Evolutionary conservation across 2,113 vertebrate genomes (phyloP).

Genomic region (Murina feae): DNA sequence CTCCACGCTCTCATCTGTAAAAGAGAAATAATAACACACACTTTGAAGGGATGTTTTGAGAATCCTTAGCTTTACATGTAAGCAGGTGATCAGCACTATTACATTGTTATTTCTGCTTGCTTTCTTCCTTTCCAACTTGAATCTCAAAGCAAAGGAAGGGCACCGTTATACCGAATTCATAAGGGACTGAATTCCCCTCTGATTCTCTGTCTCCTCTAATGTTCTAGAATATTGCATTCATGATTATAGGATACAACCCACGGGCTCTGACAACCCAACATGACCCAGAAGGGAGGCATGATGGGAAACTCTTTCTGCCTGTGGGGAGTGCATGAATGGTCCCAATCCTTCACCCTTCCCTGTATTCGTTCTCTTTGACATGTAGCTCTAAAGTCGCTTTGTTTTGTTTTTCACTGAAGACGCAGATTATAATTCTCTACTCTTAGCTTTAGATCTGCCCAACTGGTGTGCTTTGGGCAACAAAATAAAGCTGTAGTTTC

Average conservation of each 20-base stretch:
- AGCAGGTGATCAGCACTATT: not conserved
- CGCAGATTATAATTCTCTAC: not conserved
- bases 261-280: not conserved
- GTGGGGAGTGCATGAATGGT: accelerated
- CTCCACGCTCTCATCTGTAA: constrained; percentile 11
- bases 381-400: not conserved
- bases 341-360: not conserved
- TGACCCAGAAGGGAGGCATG: not conserved
- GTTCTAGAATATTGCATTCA: not conserved
- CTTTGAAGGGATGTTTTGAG: not conserved
- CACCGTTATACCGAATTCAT: not conserved
- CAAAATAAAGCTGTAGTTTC: not conserved
- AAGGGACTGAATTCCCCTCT: not conserved
- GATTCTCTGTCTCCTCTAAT: not conserved
- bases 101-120: not conserved
- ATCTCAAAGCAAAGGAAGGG: not conserved
- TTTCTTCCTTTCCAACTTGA: not conserved
- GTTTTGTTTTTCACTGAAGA: not conserved
- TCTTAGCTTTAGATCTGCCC: not conserved
- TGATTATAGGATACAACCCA: not conserved
- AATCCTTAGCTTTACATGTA: constrained; percentile 4
- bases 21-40: not conserved
- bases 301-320: not conserved
- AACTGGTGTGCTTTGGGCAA: not conserved
- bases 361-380: not conserved